phyloP scores from a whole-genome alignment of 2,888 invertebrate genomes.

The Actias luna region DNA sequence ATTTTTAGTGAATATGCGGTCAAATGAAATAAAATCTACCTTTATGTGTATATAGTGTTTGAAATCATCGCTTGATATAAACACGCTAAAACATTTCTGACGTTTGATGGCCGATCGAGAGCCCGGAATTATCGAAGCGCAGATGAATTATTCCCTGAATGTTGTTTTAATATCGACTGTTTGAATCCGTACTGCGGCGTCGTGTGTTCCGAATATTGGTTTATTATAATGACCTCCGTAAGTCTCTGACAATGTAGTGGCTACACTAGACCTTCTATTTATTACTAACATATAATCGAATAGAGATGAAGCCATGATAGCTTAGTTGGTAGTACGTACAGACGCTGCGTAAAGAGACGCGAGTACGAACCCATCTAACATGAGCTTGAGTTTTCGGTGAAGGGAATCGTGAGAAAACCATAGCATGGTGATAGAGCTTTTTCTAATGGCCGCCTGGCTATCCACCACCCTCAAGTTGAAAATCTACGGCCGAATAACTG shows the following conservation, averaged over 20 bases:
- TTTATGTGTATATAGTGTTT: not conserved
- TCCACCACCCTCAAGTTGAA: too few relatives aligned
- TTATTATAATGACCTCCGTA: not conserved
- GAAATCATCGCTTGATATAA: not conserved
- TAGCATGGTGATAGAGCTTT: too few relatives aligned
- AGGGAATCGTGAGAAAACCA: too few relatives aligned
- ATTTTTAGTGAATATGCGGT: not conserved
- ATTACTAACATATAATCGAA: too few relatives aligned
- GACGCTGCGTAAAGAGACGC: too few relatives aligned
- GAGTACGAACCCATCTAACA: too few relatives aligned
- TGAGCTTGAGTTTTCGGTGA: too few relatives aligned
- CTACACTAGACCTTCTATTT: not conserved
- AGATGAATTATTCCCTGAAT: not conserved
- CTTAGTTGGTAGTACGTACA: too few relatives aligned
- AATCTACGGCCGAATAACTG: too few relatives aligned
- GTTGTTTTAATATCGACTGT: not conserved
- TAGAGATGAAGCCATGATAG: too few relatives aligned
- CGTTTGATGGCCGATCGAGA: slow-evolving; percentile 14
- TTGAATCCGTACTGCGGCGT: not conserved
- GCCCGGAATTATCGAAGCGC: slow-evolving; percentile 9
- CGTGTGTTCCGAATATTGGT: not conserved
- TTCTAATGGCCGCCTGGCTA: too few relatives aligned
- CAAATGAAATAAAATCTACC: not conserved
- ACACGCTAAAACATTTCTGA: not conserved
- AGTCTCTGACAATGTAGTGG: not conserved